These are phyloP conservation scores for Semicossyphus pulcher DNA, from an alignment of 2,113 vertebrate genomes.

Conservation along the genomic window DNA sequence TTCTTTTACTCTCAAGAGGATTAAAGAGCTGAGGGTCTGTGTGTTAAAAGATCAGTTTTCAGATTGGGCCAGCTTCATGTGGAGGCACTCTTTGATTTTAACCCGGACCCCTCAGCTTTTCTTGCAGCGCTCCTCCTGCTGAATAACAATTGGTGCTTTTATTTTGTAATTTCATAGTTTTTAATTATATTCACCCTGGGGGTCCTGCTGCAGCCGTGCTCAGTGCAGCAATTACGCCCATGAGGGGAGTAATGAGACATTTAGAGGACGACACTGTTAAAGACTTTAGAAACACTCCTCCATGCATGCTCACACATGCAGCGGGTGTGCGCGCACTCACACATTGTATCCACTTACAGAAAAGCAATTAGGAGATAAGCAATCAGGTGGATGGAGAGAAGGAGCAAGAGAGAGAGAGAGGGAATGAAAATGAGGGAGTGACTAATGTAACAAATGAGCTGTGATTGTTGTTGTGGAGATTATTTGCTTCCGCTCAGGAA, in stretches of 20 bases:
- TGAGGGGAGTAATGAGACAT: conserved; percentile 56
- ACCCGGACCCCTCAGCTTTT: conserved; percentile 16
- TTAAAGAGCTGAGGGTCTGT: neutral
- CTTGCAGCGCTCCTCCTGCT: conserved; percentile 5
- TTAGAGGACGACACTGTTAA: conserved; percentile 57
- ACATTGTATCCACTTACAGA: conserved; percentile 60
- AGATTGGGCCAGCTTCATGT: conserved; percentile 18
- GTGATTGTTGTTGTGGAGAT: conserved; percentile 42
- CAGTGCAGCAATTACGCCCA: conserved; percentile 43
- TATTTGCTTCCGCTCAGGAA: conserved; percentile 48
- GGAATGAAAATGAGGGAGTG: conserved; percentile 30
- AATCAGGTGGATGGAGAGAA: conserved; percentile 54
- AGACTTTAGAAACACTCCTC: conserved; percentile 42
- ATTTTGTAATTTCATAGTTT: conserved; percentile 54
- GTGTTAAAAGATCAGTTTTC: neutral
- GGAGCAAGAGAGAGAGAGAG: neutral
- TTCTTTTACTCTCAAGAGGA: too few species aligned
- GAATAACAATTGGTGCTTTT: conserved; percentile 51
- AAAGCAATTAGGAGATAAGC: conserved; percentile 74
- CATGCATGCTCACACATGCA: neutral
- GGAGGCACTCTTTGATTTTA: neutral
- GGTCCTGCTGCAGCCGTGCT: conserved; percentile 22
- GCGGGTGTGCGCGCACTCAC: neutral
- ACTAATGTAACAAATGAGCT: conserved; percentile 29
- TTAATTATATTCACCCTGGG: conserved; percentile 58